Base-by-base conservation (phyloP, 2,797 vertebrate genomes). In the Benthosema pterotum region DNA sequence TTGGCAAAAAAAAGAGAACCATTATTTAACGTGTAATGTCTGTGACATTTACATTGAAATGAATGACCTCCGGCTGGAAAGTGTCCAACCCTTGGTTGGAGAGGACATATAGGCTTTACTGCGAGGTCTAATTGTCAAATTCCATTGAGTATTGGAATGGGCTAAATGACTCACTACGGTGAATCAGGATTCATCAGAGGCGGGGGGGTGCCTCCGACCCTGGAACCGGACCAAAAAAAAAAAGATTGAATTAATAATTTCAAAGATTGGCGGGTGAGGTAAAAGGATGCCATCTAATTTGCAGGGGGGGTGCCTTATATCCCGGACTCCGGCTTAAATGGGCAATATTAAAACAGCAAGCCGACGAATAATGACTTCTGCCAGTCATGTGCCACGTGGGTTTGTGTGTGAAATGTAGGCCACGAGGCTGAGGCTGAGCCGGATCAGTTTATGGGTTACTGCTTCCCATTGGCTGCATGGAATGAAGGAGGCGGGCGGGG, bases 291-390 rank as follows among this genome's bases (percentile, higher is more conserved):
- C 83, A 85, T 91, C 85, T 91, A 82, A 87, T 91, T 92, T 90
- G 83, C 80, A 88, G 82, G 83, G 72, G 72, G 79, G 22, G 69
- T 69, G 81, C 79, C 90, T 92, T 25, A 84, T 90, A n/a, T n/a
- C n/a, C 85, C 66, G 78, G 75, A n/a, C 83, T 83, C 84, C 77
- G 64, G 83, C 2, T 85, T 91, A 91, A 93, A 93, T 92, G 91
- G 91, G 89, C 92, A 88, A 90, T 91, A 92, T 93, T 93, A 91
- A 90, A 89, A 92, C 89, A 83, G 83, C 88, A 93, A n/a, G 90
- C 87, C 73, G 62, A 84, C n/a, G 87, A 90, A 86, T 93, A 94
- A 94, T 93, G 93, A 92, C 87, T 94, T 89, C 89, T 95, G 92
- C 91, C 91, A 92, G 88, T 94, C 89, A 88, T 69, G 62, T 71